phyloP scores from a whole-genome alignment of 2,113 vertebrate species.

The Brachyhypopomus gauderio region DNA sequence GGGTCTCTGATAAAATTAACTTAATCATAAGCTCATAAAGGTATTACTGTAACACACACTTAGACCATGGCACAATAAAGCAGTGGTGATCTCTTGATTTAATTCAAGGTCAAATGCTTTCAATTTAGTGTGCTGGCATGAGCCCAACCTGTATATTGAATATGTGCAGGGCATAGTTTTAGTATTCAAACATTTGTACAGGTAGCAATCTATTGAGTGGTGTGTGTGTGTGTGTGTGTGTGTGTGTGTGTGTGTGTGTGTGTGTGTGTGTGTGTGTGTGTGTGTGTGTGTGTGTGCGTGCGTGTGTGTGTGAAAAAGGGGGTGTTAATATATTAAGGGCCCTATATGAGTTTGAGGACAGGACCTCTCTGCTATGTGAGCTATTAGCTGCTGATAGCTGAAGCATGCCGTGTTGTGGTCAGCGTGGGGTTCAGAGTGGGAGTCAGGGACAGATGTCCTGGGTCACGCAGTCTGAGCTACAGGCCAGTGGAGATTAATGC shows the following conservation, averaged over 20 bases:
- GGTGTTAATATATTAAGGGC: background rate
- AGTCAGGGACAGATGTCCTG: too few relatives aligned
- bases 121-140: background rate
- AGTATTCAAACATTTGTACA: background rate
- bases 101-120: background rate
- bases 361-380: background rate
- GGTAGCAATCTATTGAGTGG: background rate
- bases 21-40: background rate
- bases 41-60: background rate
- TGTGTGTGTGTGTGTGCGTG: background rate
- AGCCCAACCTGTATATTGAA: background rate
- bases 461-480: too few relatives aligned
- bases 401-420: background rate
- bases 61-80: background rate
- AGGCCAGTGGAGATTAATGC: background rate
- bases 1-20: background rate
- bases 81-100: background rate
- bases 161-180: background rate
- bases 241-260: constrained; percentile 32
- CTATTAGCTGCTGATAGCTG: background rate
- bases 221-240: constrained; percentile 32
- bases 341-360: background rate
- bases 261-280: constrained; percentile 21
- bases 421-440: background rate
- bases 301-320: too few relatives aligned